Conservation (phyloP, 2,888 invertebrate genomes). For the Eupithecia subumbrata region DNA sequence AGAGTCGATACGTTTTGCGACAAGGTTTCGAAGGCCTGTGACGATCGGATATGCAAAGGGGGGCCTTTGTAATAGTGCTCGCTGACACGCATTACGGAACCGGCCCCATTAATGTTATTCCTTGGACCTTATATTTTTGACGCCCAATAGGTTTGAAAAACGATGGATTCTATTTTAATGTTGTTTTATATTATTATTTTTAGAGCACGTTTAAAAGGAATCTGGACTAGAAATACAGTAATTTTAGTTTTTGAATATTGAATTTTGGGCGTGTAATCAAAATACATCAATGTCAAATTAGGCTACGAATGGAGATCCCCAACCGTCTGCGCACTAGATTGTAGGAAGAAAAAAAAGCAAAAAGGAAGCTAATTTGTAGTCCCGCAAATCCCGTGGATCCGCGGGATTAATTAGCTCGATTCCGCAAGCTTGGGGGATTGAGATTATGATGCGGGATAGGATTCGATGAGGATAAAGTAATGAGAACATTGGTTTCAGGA, state of each 20-base stretch:
- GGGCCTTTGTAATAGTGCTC: too few species aligned
- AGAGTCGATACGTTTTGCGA: too few species aligned
- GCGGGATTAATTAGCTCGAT: background rate
- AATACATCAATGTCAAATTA: background rate
- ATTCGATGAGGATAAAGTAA: background rate
- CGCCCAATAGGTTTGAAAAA: too few species aligned
- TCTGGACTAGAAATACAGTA: background rate
- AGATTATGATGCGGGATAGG: background rate
- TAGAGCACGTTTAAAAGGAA: too few species aligned
- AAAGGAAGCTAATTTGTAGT: background rate
- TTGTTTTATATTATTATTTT: too few species aligned
- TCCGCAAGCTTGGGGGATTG: background rate
- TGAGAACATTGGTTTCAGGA: constrained; percentile 50
- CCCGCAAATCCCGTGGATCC: background rate
- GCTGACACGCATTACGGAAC: too few species aligned
- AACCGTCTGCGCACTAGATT: background rate
- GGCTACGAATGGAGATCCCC: background rate
- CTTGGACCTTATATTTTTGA: too few species aligned
- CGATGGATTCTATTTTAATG: too few species aligned
- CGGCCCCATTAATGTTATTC: too few species aligned
- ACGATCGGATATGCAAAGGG: too few species aligned
- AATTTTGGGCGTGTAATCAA: background rate
- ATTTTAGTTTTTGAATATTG: background rate
- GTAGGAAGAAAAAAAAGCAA: background rate
- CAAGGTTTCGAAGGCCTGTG: too few species aligned